Base-by-base conservation (phyloP, 2,888 invertebrate species). In the Spodoptera picta region DNA sequence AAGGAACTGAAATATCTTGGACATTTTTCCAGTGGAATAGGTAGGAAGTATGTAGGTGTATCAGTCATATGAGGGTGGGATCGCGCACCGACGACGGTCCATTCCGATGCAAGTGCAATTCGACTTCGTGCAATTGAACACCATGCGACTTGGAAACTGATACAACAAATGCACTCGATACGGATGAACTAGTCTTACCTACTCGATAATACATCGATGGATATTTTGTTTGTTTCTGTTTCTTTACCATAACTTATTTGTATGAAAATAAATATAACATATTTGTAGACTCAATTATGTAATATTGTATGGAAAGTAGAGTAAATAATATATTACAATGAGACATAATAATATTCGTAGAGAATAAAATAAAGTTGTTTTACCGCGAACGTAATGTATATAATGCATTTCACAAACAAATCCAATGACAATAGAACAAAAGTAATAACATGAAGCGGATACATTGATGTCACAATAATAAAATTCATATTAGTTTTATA, bases 61-160 rank as follows among this genome's bases (percentile, higher is more conserved):
- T 74, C 61, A 73, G 60, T 70, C 77, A 77, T 60, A 65, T 55
- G 61, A 56, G 45, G 9, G 50, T 44, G 57, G 50, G 64, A 66
- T 60, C 52, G 66, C 68, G 62, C 60, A 49, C 55, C 47, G 66
- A 69, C 47, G 66, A 69, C 67, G 70, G 78, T 79, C 73, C 77
- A 78, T 83, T 81, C 73, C 65, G 63, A 70, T 67, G 77, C 78
- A 80, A 83, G 79, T 81, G 84, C 83, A 82, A 81, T 79, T 72
- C 63, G 68, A 73, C 80, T 83, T 87, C 89, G 89, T 89, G 88
- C 92, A 90, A 92, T 93, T 93, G 93, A 90, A 90, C 90, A 87
- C 80, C 86, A 89, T 75, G 78, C 91, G 90, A 90, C 86, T 86
- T 84, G 92, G 90, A 93, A 93, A 92, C 89, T 87, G 90, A 93